Conservation (phyloP, 2,113 vertebrate genomes). For the Halcyon senegalensis region DNA sequence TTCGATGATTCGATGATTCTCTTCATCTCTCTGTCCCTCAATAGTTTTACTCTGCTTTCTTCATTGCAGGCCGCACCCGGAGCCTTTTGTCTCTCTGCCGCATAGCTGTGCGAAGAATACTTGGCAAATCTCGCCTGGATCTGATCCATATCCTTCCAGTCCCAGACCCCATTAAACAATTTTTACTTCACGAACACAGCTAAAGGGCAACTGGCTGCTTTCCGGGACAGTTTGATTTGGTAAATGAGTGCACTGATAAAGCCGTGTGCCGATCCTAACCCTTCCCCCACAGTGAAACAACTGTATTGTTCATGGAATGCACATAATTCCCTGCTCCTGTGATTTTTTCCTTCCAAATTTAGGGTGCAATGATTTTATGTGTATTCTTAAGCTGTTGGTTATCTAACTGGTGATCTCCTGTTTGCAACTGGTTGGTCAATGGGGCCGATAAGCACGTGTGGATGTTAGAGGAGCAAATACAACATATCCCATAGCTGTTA, state of each 20-base stretch:
- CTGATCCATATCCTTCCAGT: constrained; percentile 84
- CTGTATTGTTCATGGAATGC: not conserved
- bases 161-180: constrained; percentile 85
- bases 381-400: not conserved
- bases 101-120: constrained; percentile 81
- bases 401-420: not conserved
- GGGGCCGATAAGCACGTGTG: not conserved
- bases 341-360: not conserved
- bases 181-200: constrained; percentile 82
- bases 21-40: not conserved
- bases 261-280: not conserved
- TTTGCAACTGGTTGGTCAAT: not conserved
- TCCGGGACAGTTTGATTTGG: not conserved
- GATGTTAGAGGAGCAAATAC: constrained; percentile 18
- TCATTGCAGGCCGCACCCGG: constrained; percentile 76
- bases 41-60: not conserved
- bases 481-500: not conserved
- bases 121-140: constrained; percentile 86
- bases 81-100: constrained; percentile 86
- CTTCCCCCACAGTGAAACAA: not conserved
- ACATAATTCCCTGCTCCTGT: not conserved
- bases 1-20: too few relatives aligned
- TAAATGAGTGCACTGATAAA: not conserved
- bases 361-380: constrained; percentile 31
- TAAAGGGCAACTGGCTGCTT: not conserved